Conservation (phyloP, 2,113 vertebrate species). For the Caretta caretta region DNA sequence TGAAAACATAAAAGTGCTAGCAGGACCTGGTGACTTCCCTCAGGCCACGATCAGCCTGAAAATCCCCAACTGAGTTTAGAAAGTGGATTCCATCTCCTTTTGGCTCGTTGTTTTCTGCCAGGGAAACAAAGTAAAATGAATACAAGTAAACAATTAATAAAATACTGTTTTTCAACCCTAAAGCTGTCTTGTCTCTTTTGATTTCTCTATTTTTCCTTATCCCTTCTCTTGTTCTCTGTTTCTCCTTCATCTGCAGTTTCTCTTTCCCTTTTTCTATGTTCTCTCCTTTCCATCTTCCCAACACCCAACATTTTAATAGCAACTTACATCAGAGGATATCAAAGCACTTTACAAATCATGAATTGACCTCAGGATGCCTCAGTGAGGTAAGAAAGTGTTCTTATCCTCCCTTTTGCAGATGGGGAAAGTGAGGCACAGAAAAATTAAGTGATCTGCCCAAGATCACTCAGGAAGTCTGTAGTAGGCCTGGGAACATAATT, state of each 20-base stretch:
- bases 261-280: background rate
- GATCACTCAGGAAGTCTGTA: background rate
- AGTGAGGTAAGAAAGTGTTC: background rate
- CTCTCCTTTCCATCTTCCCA: background rate
- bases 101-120: background rate
- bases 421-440: background rate
- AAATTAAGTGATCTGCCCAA: background rate
- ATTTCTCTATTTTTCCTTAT: background rate
- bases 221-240: background rate
- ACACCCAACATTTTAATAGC: background rate
- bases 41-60: background rate
- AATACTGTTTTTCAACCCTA: background rate
- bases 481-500: background rate
- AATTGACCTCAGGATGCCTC: background rate
- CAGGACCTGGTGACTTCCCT: background rate
- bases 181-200: background rate
- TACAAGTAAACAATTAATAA: background rate
- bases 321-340: background rate
- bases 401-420: background rate
- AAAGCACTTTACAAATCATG: background rate
- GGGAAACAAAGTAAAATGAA: background rate
- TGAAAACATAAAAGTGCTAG: background rate
- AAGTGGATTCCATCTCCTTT: background rate
- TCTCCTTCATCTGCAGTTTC: background rate
- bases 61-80: rapidly evolving